Evolutionary conservation across 2,113 vertebrate species (phyloP), one percentile per base, ranked within the genome.

Genomic region (Psephotus haematonotus): DNA sequence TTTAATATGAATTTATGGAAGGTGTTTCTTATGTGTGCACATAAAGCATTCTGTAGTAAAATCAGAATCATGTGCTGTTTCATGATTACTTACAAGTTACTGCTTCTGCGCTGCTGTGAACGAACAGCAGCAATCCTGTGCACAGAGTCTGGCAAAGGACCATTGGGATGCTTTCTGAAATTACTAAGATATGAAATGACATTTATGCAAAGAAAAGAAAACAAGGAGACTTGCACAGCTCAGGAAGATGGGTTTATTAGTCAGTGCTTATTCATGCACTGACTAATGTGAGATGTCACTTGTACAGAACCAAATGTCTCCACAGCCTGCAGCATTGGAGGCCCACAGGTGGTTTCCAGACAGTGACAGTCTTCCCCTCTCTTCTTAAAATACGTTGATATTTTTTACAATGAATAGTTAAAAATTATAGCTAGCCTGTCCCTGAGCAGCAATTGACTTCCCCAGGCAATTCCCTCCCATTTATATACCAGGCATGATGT

Each of bases 261-360:
- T 88, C 68, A 67, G 37, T 57, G 46, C 65, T 88, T 91, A 81
- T 62, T 97, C 81, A 84, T 52, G 41, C 81, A 37, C 47, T 86
- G 77, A 91, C 72, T 96, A 86, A 92, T 55, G 62, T 72, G 59
- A 88, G 69, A 86, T 88, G 64, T 94, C 95, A 79, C 39, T 94
- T 84, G 41, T 43, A 63, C 82, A 91, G 93, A 89, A 86, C 71
- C 2, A 2, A 60, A 1, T 29, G 44, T 62, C 87, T 80, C 47
- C 68, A 65, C 68, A 84, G 84, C 69, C 72, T 67, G 55, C 64
- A 83, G 89, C 83, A 55, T 27, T 8, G 8, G 35, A 70, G 33
- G 46, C 69, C 76, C 74, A 59, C 60, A 71, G 31, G 46, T 94
- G 50, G 31, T 78, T 46, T 84, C 37, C 62, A 80, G n/a, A 44